Base-by-base conservation (phyloP, 1,140 invertebrate genomes). In the Drosophila parabipectinata region DNA sequence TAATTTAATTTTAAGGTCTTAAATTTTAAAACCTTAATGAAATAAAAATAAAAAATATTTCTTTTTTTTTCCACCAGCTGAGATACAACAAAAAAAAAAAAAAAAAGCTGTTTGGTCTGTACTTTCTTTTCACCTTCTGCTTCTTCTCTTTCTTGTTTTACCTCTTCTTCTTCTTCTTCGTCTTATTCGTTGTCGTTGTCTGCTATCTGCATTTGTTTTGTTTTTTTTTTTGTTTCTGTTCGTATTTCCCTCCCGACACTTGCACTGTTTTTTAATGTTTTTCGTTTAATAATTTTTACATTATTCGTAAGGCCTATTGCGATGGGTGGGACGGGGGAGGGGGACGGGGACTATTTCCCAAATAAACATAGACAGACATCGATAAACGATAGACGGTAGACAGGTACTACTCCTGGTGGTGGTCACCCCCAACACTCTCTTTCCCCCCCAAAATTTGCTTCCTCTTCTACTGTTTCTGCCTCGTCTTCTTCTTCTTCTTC, bases 381-480 rank as follows among this genome's bases (percentile, higher is more conserved):
- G 66, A 77, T 82, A 74, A 44, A 61, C 79, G 79, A 81, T 81
- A 74, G 53, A 55, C 63, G 54, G 56, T 66, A 62, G 78, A 54
- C 68, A 85, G 73, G 57, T 71, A 69, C 57, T 60, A 8, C 32
- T 52, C 14, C 9, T 21, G 21, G 21, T 21, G 21, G 21, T 32
- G 32, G 18, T 32, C 48, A 4, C n/a, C 39, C 39, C 39, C n/a
- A 26, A 26, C 4, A 37, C 34, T 3, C 10, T n/a, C 12, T 9
- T 39, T 14, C 9, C 12, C 4, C n/a, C 30, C 30, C 18, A n/a
- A n/a, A 18, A 32, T 32, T 32, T 37, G 39, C 41, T 57, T 52
- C 59, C 51, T 75, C 68, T 73, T 67, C 51, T 37, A 58, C 60
- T 28, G 26, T 44, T 14, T 14, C 39, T 14, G n/a, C 39, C n/a